Evolutionary conservation across 2,797 vertebrate genomes (phyloP).

Genomic region (Etheostoma nigrum): DNA sequence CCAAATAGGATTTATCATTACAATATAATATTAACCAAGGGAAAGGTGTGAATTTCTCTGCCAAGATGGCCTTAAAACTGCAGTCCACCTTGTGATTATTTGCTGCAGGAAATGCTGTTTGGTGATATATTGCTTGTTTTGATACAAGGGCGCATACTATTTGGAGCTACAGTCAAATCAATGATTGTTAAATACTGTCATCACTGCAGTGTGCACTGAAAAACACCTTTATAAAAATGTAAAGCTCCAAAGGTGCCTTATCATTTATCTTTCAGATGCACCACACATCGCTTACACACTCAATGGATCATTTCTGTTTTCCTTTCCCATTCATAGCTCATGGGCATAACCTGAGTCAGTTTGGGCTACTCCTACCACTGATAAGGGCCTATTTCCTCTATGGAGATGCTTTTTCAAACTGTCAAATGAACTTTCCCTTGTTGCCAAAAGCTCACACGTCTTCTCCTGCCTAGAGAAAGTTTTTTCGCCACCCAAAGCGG

Average conservation of each 20-base stretch:
- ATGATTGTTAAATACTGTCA: neutral
- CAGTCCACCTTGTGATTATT: neutral
- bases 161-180: neutral
- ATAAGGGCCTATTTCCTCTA: slow-evolving; percentile 6
- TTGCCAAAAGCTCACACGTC: slow-evolving; percentile 6
- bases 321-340: neutral
- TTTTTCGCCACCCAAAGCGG: too few relatives aligned
- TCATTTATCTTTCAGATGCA: slow-evolving; percentile 20
- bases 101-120: slow-evolving; percentile 24
- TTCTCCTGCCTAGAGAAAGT: too few relatives aligned
- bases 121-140: neutral
- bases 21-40: slow-evolving; percentile 56
- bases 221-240: slow-evolving; percentile 14
- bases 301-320: slow-evolving; percentile 3
- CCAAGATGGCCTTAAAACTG: neutral
- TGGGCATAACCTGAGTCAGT: slow-evolving; percentile 5
- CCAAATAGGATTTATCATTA: slow-evolving; percentile 51
- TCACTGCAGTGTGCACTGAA: neutral
- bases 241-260: neutral
- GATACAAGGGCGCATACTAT: neutral
- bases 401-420: slow-evolving; percentile 3
- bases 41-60: slow-evolving; percentile 39
- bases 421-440: slow-evolving; percentile 4
- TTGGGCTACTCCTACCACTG: slow-evolving; percentile 19
- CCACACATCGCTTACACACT: neutral